Conservation (phyloP, 2,113 vertebrate species). For the Redunca redunca region DNA sequence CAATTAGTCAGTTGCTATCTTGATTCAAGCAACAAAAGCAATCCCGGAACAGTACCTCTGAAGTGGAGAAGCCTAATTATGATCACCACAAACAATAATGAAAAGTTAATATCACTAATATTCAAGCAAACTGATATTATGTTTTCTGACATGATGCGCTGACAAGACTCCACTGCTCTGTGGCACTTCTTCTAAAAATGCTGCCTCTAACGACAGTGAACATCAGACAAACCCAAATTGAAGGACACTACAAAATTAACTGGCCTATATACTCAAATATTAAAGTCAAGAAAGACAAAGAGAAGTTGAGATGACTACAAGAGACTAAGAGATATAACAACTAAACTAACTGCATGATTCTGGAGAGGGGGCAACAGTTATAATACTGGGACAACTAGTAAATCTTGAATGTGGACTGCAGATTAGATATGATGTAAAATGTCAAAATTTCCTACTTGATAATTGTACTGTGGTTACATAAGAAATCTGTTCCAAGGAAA, state of each 20-base stretch:
- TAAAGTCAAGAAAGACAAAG: not conserved
- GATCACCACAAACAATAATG: not conserved
- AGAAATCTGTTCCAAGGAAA: not conserved
- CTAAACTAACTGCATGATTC: not conserved
- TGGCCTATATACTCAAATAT: not conserved
- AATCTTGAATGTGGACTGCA: not conserved
- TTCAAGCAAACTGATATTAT: not conserved
- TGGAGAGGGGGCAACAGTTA: not conserved
- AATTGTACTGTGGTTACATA: not conserved
- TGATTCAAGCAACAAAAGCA: not conserved
- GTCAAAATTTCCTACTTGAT: not conserved
- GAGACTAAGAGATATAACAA: not conserved
- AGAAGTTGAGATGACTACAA: not conserved
- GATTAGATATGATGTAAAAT: not conserved
- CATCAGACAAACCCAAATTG: not conserved
- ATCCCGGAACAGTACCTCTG: not conserved
- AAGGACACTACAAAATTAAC: slow-evolving; percentile 1
- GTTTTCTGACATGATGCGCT: not conserved
- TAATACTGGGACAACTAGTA: not conserved
- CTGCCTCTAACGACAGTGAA: not conserved
- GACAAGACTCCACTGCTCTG: not conserved
- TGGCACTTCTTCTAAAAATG: not conserved
- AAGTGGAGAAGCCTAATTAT: not conserved
- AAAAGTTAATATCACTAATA: not conserved
- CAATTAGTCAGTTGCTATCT: not conserved